Conservation (phyloP, 2,888 invertebrate genomes). For the Troides oblongomaculatus region DNA sequence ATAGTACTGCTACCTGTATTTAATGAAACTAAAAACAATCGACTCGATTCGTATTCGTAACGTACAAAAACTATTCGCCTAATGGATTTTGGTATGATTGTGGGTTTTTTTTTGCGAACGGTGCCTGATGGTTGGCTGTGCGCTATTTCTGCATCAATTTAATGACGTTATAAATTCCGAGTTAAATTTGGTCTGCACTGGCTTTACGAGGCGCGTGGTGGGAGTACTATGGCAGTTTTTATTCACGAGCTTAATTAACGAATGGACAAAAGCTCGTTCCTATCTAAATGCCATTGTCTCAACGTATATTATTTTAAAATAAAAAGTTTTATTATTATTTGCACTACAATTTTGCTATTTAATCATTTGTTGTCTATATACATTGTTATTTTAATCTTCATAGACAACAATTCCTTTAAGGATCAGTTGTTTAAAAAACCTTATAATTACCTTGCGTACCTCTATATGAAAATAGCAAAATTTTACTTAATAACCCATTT, state of each 20-base stretch:
- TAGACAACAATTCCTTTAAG: no score
- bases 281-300: slow-evolving; percentile 18
- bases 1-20: background rate
- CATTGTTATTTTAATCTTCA: no score
- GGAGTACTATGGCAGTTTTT: slow-evolving; percentile 24
- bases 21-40: background rate
- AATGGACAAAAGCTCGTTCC: slow-evolving; percentile 31
- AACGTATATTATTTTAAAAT: background rate
- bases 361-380: background rate
- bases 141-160: slow-evolving; percentile 74
- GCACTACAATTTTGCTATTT: background rate
- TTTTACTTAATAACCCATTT: no score
- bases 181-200: slow-evolving; percentile 57
- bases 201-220: slow-evolving; percentile 35
- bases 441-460: no score
- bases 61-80: slow-evolving; percentile 4
- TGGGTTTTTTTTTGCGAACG: slow-evolving; percentile 26
- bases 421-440: no score
- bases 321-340: background rate
- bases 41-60: background rate
- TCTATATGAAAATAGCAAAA: no score
- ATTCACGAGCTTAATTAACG: slow-evolving; percentile 35
- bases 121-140: slow-evolving; percentile 46
- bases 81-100: slow-evolving; percentile 8
- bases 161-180: slow-evolving; percentile 73